Conservation (phyloP, 2,113 vertebrate genomes). For the Edolisoma coerulescens region DNA sequence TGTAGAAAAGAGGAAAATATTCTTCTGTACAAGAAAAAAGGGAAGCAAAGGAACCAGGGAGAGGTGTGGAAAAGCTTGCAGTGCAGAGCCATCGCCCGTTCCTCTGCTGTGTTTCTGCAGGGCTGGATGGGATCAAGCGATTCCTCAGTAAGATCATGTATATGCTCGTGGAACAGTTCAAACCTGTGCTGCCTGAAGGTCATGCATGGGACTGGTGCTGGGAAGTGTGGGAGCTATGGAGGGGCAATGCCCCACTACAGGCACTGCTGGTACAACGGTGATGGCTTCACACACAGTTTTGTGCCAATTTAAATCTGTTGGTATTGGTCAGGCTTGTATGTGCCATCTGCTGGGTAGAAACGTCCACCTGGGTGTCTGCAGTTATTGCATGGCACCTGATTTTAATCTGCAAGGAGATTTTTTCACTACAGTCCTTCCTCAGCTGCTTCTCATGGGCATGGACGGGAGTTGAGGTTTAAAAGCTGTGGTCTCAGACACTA, state of each 20-base stretch:
- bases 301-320: not conserved
- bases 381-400: not conserved
- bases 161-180: not conserved
- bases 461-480: not conserved
- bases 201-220: fast-evolving
- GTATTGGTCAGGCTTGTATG: not conserved
- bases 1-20: not conserved
- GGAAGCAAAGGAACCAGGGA: not conserved
- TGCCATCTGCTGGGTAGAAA: not conserved
- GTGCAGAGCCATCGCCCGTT: not conserved
- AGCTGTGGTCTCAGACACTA: not conserved
- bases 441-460: not conserved
- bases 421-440: not conserved
- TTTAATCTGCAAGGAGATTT: not conserved
- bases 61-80: not conserved
- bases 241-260: not conserved
- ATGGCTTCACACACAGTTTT: not conserved
- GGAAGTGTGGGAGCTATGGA: not conserved
- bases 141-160: not conserved
- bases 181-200: not conserved
- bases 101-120: not conserved
- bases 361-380: not conserved
- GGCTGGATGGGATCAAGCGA: not conserved
- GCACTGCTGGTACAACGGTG: not conserved
- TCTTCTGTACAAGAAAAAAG: not conserved